Evolutionary conservation across 2,113 vertebrate species (phyloP).

Genomic region (Dolichotis patagonum): DNA sequence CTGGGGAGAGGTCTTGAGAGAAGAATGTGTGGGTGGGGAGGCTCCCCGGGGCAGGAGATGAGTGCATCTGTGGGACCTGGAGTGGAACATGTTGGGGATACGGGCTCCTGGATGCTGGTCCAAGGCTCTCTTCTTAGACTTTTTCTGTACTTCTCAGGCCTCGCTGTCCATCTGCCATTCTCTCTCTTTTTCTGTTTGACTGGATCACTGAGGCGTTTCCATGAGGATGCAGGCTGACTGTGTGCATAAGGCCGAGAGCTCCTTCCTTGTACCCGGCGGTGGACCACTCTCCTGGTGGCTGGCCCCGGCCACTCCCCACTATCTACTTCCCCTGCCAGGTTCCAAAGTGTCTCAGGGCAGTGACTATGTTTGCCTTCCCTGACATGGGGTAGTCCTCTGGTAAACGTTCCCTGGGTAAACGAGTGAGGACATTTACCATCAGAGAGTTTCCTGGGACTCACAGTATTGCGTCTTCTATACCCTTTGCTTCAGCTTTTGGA

Average conservation of each 20-base stretch:
- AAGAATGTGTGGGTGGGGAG: accelerated
- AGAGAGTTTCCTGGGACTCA: not conserved
- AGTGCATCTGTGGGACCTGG: not conserved
- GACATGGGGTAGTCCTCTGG: too few relatives aligned
- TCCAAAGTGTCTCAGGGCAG: not conserved
- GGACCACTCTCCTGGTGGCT: too few relatives aligned
- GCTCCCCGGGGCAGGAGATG: not conserved
- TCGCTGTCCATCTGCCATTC: not conserved
- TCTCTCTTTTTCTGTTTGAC: not conserved
- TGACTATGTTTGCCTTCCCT: not conserved
- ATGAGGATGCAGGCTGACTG: not conserved
- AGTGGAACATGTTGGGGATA: accelerated
- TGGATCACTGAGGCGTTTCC: not conserved
- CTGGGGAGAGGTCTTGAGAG: not conserved
- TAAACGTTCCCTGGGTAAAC: not conserved
- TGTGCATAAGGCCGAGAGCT: too few relatives aligned
- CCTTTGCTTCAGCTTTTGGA: not conserved
- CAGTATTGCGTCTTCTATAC: not conserved
- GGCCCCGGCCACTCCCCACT: not conserved
- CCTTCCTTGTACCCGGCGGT: accelerated
- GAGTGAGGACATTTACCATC: not conserved
- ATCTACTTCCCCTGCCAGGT: not conserved
- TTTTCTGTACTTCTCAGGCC: not conserved
- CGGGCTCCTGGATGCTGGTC: too few relatives aligned
- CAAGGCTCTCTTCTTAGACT: not conserved